Evolutionary conservation across 2,113 vertebrate genomes (phyloP).

Genomic region (Nymphicus hollandicus): DNA sequence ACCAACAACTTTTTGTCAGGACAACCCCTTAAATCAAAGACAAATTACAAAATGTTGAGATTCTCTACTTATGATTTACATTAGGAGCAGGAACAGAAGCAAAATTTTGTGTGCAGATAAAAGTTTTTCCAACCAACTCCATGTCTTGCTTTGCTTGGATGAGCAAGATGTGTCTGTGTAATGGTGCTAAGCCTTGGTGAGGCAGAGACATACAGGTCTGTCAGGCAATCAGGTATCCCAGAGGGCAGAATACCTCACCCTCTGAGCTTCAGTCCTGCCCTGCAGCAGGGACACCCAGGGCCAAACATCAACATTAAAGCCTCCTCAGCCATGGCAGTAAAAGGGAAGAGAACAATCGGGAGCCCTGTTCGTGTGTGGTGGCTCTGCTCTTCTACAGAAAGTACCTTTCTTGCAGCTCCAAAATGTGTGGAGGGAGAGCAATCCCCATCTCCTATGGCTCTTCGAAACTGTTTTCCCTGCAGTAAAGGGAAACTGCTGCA

Average conservation of each 20-base stretch:
- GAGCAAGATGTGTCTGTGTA: background rate
- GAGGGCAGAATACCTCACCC: background rate
- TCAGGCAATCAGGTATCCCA: background rate
- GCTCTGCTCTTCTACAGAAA: background rate
- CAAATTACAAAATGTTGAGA: background rate
- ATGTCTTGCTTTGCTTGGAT: background rate
- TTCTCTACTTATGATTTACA: background rate
- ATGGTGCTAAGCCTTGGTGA: background rate
- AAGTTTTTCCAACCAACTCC: background rate
- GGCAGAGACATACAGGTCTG: background rate
- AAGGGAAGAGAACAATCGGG: background rate
- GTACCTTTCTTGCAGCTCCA: background rate
- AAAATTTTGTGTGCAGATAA: background rate
- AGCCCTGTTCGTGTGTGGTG: background rate
- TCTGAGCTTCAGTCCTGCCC: background rate
- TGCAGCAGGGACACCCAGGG: accelerated
- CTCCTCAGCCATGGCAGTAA: background rate
- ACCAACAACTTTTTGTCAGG: background rate
- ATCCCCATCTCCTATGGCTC: background rate
- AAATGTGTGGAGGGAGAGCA: background rate
- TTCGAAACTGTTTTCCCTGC: background rate
- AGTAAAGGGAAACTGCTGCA: background rate
- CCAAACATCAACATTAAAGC: background rate
- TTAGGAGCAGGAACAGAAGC: background rate
- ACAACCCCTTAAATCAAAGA: background rate